Evolutionary conservation across 2,888 invertebrate genomes (phyloP), one percentile per base, ranked within the genome.

Genomic region (Watsonalla cultraria): DNA sequence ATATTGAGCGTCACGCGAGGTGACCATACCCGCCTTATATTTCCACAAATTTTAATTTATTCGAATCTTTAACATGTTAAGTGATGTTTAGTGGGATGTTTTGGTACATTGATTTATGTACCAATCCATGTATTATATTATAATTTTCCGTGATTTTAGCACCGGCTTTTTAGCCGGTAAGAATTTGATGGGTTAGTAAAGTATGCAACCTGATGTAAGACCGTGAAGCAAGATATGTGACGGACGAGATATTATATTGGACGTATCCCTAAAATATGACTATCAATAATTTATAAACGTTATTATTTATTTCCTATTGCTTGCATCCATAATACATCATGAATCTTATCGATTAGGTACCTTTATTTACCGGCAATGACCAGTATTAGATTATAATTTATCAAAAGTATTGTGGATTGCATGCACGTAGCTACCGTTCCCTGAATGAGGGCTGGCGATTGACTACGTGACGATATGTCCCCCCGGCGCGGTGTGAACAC

Each of bases 391-490:
- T 61, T 62, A 49, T 59, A 59, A 68, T 56, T 66, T 60, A 68
- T 60, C 61, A 63, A 57, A 62, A 60, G 68, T 69, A 72, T 82
- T 82, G 68, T 70, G 66, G 68, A 84, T 80, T 81, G 74, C 76
- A 74, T 71, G 74, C 85, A 84, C 84, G 85, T 84, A 70, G 54
- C 54, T 50, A 55, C 46, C 62, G 68, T 72, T 77, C 77, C 74
- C 71, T 76, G 76, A 75, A 76, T 68, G 74, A 75, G 80, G 77
- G 75, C 76, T 77, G 68, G 68, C 75, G 66, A 70, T 72, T 61
- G 70, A 58, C 68, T 77, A 82, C 84, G 84, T 84, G 83, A 80
- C 68, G 70, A 72, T 75, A 80, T 80, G 80, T 78, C 74, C 74
- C 77, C 58, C 37, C 13, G 52, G 52, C 48, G 51, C 39, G 47